Conservation (phyloP, 1,140 invertebrate species). For the Drosophila arizonae region DNA sequence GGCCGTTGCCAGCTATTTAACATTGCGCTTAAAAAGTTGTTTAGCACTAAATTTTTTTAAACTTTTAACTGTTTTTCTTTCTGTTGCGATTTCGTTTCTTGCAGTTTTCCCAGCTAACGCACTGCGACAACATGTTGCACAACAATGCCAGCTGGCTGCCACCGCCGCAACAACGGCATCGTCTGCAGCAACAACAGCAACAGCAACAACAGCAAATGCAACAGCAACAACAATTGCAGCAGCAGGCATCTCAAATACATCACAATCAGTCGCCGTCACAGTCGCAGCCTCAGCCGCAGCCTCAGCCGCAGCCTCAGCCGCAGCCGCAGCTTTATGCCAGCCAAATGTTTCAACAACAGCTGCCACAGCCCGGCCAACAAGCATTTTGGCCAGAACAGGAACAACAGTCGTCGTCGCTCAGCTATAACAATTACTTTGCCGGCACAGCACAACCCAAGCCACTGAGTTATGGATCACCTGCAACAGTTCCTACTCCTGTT, state of each 20-base stretch:
- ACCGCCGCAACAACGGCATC: constrained; percentile 51
- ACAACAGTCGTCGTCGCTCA: constrained; percentile 32
- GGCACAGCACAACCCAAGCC: constrained; percentile 12
- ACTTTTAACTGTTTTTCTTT: constrained; percentile 5
- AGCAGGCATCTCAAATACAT: constrained; percentile 24
- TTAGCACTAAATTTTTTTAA: not conserved
- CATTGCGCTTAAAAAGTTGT: too few species aligned
- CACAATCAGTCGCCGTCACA: constrained; percentile 22
- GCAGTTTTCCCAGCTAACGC: constrained; percentile 31
- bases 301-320: constrained; percentile 29
- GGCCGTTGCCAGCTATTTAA: not conserved
- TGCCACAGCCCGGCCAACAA: constrained; percentile 32
- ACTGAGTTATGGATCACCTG: constrained; percentile 8
- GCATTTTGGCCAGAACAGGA: constrained; percentile 56
- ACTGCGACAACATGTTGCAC: constrained; percentile 66
- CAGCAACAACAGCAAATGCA: constrained; percentile 17
- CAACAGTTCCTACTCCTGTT: too few species aligned
- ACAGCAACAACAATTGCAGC: constrained; percentile 20
- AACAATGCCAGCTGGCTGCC: constrained; percentile 67
- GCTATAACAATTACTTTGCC: constrained; percentile 55
- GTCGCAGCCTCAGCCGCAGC: not conserved
- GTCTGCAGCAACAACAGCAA: constrained; percentile 31
- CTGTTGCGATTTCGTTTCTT: not conserved
- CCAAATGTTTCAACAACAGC: constrained; percentile 64
- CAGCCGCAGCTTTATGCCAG: constrained; percentile 56